Evolutionary conservation across 2,888 invertebrate species (phyloP), one percentile per base, ranked within the genome.

Genomic region (Xylophagus ater): DNA sequence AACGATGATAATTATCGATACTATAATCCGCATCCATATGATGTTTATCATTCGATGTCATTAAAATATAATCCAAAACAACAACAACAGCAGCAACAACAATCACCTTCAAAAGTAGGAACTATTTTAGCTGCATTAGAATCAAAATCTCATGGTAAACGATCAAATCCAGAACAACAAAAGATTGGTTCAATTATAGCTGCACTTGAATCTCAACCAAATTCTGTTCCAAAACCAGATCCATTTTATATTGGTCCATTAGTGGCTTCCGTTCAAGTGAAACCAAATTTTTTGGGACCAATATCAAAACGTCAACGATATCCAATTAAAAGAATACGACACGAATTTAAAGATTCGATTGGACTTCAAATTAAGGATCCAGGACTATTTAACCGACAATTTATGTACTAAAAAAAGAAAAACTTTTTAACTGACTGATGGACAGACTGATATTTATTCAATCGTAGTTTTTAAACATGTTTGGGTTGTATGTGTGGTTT

Each of bases 41-140:
- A 49, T 32, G 42, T 45, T 15, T 49, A 48, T 33, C 47, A 48
- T 13, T 26, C 41, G 13, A 45, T 49, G 47, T 37, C 39, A 29
- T 12, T 36, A 2, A 48, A 46, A 36, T 24, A 44, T n/a, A 29
- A 34, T 10, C 7, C 23, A 23, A n/a, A 7, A 12, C 10, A 5
- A 2, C 14, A 14, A 30, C 9, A 19, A 14, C 35, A 4, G 17
- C 26, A 20, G 17, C 35, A 35, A 14, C 17, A 7, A 12, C 30
- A 17, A n/a, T 17, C n/a, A 24, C 3, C 26, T 1, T 7, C 31
- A 13, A 31, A 40, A 12, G 34, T 40, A 28, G 40, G 34, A 23
- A 20, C 34, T 14, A 24, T 40, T n/a, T 20, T 40, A 3, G 40
- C 40, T 7, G 19, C 25, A 7, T 28, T 40, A 4, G 34, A 40